Conservation (phyloP, 1,140 invertebrate genomes). For the Bilobella aurantiaca region DNA sequence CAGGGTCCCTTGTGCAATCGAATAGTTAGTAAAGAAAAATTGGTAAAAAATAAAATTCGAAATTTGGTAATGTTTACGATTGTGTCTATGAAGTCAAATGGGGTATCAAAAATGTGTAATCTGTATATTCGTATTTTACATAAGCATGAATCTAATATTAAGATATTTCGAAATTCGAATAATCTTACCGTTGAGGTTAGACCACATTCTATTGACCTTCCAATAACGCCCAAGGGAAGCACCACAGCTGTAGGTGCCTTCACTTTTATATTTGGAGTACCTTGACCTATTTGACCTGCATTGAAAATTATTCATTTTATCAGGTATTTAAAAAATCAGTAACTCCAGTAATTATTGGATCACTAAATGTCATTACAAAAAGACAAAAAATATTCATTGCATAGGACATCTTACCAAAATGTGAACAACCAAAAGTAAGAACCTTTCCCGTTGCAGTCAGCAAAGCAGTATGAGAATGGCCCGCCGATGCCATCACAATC, state of each 20-base stretch:
- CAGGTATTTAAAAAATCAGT: not conserved
- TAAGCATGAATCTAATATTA: not conserved
- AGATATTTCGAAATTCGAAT: not conserved
- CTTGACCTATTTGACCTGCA: constrained; percentile 26
- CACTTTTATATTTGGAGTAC: constrained; percentile 19
- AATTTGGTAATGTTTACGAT: too few species aligned
- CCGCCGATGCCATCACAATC: constrained; percentile 27
- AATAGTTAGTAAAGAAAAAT: not conserved
- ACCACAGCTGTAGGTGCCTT: constrained; percentile 17
- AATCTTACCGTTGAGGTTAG: constrained; percentile 26
- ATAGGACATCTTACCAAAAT: constrained; percentile 21
- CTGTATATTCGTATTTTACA: too few species aligned
- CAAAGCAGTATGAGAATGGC: constrained; percentile 33
- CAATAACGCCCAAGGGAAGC: constrained; percentile 20
- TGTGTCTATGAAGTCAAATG: too few species aligned
- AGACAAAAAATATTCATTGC: too few species aligned
- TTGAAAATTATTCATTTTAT: not conserved
- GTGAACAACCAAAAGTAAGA: constrained; percentile 28
- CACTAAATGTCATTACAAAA: not conserved
- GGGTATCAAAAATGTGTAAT: not conserved
- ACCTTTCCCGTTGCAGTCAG: constrained; percentile 25
- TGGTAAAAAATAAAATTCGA: too few species aligned
- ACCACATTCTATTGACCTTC: constrained; percentile 26
- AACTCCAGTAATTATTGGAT: not conserved
- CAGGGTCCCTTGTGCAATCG: not conserved